Evolutionary conservation across 2,888 invertebrate species (phyloP).

Genomic region (Thecocarcelia acutangulata): DNA sequence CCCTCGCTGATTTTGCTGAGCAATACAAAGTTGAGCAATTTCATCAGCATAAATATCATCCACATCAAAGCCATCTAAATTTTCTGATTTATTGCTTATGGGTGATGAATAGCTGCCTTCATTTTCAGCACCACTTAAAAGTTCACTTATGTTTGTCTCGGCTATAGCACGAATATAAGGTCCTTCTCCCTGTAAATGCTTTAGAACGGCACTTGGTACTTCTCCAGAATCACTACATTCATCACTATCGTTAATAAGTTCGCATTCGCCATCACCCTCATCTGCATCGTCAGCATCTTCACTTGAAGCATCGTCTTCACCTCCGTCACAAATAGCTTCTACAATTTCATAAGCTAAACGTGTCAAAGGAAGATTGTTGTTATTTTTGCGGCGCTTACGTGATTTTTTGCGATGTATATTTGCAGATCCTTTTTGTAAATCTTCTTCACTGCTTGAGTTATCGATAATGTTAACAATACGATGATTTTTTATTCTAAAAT

Average conservation of each 20-base stretch:
- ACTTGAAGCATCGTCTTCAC: constrained; percentile 84
- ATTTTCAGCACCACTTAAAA: constrained; percentile 85
- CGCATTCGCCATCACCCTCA: constrained; percentile 79
- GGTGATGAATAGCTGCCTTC: constrained; percentile 96
- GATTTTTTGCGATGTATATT: constrained; percentile 80
- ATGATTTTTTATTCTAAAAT: constrained; percentile 76
- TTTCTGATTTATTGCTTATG: constrained; percentile 95
- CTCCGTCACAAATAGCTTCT: constrained; percentile 84
- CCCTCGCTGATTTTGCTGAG: constrained; percentile 74
- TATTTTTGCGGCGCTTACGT: constrained; percentile 79
- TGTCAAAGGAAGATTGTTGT: constrained; percentile 76
- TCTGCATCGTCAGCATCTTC: constrained; percentile 81
- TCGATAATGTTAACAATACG: constrained; percentile 80
- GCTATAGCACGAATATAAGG: constrained; percentile 82
- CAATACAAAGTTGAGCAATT: constrained; percentile 88
- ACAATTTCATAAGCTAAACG: constrained; percentile 82
- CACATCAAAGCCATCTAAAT: constrained; percentile 96
- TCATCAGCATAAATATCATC: constrained; percentile 95
- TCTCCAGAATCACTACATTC: constrained; percentile 81
- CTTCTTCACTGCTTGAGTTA: constrained; percentile 79
- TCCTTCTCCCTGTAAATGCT: constrained; percentile 82
- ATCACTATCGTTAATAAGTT: constrained; percentile 80
- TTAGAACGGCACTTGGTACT: constrained; percentile 80
- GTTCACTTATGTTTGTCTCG: constrained; percentile 80
- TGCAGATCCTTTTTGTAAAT: constrained; percentile 77